Conservation (phyloP, 2,113 vertebrate species). For the Aepyceros melampus region DNA sequence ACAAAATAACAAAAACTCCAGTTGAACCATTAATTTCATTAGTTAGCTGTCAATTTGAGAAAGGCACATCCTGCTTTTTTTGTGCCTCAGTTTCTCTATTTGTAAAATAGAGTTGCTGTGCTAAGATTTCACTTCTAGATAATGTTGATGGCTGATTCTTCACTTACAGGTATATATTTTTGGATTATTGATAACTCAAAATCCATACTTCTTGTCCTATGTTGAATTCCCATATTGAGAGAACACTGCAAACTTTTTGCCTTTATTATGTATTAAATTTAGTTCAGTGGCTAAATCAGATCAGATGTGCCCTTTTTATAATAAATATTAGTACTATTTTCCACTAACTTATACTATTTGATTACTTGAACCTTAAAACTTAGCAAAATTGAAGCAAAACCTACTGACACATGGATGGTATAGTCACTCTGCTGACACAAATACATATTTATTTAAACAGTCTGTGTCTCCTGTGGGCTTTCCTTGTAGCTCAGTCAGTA, state of each 20-base stretch:
- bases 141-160: not conserved
- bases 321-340: not conserved
- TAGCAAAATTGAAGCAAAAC: not conserved
- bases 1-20: not conserved
- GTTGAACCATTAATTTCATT: not conserved
- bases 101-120: not conserved
- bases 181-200: not conserved
- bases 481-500: rapidly evolving
- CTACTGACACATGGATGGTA: not conserved
- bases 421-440: not conserved
- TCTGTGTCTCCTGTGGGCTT: not conserved
- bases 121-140: not conserved
- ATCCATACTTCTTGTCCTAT: not conserved
- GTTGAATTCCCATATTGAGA: not conserved
- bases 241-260: not conserved
- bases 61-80: not conserved
- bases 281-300: not conserved
- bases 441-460: not conserved
- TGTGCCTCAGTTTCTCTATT: not conserved
- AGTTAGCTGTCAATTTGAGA: not conserved
- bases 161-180: not conserved
- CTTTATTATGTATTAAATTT: not conserved
- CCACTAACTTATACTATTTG: not conserved
- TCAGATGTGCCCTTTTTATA: not conserved
- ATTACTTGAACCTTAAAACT: not conserved